A percentile compares a stretch with the other conserved stretches of the same genome.
Evolutionary conservation across 2,888 invertebrate species (phyloP).

Genomic region (Habrosyne pyritoides): DNA sequence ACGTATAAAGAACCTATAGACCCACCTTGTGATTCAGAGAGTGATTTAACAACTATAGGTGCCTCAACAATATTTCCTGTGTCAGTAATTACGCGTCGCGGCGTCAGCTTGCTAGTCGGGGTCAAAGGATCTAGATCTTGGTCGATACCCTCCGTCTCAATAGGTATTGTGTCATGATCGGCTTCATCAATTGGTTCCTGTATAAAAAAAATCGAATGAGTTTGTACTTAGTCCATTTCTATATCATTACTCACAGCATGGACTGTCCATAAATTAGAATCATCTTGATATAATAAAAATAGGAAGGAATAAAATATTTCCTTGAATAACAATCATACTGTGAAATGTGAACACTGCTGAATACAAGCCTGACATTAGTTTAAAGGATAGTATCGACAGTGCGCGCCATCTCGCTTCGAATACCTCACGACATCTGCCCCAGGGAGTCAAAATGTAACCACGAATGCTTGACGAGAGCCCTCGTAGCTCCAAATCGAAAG

Average conservation of each 20-base stretch:
- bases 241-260: background rate
- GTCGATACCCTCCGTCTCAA: conserved; percentile 22
- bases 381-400: no score
- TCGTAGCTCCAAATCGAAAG: no score
- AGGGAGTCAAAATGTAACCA: no score
- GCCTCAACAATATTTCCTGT: conserved; percentile 70
- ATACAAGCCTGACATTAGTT: no score
- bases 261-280: no score
- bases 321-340: no score
- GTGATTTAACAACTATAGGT: conserved; percentile 28
- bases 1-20: conserved; percentile 12
- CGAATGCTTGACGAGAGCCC: no score
- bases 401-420: no score
- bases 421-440: no score
- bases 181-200: conserved; percentile 53
- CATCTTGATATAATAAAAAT: no score
- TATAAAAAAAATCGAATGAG: conserved; percentile 9
- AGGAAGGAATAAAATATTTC: no score
- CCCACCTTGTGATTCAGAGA: conserved; percentile 9
- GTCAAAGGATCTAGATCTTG: conserved; percentile 14
- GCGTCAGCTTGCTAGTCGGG: conserved; percentile 40
- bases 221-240: background rate
- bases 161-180: conserved; percentile 19
- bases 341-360: no score
- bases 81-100: conserved; percentile 69